These are phyloP conservation scores for Penaeus japonicus DNA, from an alignment of 1,140 invertebrate genomes.

Conservation along the genomic window DNA sequence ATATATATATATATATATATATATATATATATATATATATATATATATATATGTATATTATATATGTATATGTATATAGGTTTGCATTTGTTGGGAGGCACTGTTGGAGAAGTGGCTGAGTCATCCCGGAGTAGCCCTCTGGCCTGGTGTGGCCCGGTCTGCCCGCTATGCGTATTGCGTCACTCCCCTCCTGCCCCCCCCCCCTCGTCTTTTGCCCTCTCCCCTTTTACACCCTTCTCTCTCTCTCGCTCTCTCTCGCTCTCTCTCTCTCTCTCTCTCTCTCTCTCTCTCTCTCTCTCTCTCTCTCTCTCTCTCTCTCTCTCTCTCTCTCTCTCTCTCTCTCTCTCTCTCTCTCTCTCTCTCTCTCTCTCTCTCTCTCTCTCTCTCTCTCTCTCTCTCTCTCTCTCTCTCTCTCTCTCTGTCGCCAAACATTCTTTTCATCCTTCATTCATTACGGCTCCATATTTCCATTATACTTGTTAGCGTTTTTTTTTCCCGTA, in stretches of 20 bases:
- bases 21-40: too few species aligned
- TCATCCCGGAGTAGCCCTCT: too few species aligned
- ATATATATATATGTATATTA: too few species aligned
- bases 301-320: background rate
- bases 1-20: too few species aligned
- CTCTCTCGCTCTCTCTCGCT: background rate
- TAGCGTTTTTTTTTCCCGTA: background rate
- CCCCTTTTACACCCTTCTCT: background rate
- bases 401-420: background rate
- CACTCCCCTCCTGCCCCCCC: background rate
- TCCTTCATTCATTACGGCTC: background rate
- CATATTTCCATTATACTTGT: background rate
- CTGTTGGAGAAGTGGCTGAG: too few species aligned
- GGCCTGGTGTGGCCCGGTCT: too few species aligned
- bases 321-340: background rate
- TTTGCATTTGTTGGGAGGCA: too few species aligned
- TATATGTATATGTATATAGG: too few species aligned
- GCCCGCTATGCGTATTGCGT: background rate
- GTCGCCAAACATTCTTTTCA: background rate
- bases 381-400: background rate
- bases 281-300: background rate
- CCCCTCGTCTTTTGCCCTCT: background rate
- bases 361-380: background rate
- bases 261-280: background rate
- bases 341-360: background rate